These are phyloP conservation scores for Astropecten irregularis DNA, from an alignment of 53 echinoderm and acorn worm genomes.

Conservation along the genomic window DNA sequence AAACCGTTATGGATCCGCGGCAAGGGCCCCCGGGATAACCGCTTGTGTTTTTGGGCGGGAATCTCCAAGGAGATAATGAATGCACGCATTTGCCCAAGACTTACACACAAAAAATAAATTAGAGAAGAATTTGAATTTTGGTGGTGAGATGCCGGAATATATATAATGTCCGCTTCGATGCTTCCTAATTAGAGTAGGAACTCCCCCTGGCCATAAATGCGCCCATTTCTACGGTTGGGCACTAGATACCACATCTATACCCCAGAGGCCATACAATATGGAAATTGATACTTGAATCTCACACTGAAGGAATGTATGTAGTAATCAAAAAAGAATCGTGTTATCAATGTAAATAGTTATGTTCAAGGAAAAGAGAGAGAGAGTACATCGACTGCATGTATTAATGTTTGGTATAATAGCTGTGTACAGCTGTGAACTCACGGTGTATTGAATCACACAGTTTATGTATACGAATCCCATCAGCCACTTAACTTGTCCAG, in stretches of 20 bases:
- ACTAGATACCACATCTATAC: conserved; percentile 9
- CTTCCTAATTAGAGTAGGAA: conserved; percentile 26
- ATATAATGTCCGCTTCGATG: not conserved
- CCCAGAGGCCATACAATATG: not conserved
- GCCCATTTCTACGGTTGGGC: conserved; percentile 3
- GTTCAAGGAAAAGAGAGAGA: no score
- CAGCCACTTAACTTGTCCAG: no score
- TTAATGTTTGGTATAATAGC: no score
- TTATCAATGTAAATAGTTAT: no score
- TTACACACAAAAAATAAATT: no score
- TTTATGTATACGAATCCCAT: no score
- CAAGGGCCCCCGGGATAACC: not conserved
- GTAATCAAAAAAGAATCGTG: no score
- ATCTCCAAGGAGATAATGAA: conserved; percentile 1
- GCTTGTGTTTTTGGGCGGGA: conserved; percentile 10
- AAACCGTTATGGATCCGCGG: conserved; percentile 22
- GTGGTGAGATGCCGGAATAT: not conserved
- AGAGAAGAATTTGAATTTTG: conserved; percentile 19
- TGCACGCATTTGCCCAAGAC: not conserved
- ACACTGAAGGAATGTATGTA: not conserved
- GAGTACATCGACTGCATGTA: no score
- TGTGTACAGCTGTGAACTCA: no score
- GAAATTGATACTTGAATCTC: not conserved
- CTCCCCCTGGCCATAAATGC: not conserved
- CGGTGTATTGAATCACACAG: no score